phyloP scores from a whole-genome alignment of 2,113 vertebrate genomes.

The Nettapus auritus region DNA sequence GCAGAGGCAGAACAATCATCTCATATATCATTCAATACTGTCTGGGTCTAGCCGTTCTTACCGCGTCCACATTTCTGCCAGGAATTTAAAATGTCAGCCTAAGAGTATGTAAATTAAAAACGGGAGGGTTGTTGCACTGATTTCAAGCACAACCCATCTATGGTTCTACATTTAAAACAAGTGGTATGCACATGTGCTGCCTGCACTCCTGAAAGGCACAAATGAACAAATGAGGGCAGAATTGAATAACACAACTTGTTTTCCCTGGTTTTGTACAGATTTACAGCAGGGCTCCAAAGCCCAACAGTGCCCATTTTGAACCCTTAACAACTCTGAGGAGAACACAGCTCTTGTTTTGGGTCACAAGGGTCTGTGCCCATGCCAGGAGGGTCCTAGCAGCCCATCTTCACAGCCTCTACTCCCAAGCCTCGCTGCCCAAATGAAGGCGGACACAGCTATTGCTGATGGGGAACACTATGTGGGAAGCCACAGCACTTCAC shows the following conservation, averaged over 20 bases:
- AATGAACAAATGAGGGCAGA: background rate
- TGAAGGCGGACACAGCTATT: background rate
- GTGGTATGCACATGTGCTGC: background rate
- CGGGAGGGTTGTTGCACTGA: background rate
- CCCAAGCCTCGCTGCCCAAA: background rate
- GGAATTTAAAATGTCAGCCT: conserved; percentile 64
- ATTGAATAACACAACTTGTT: background rate
- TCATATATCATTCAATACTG: conserved; percentile 76
- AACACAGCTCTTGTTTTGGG: background rate
- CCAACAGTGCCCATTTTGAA: background rate
- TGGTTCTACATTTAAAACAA: background rate
- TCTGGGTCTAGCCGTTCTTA: conserved; percentile 61
- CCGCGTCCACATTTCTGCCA: conserved; percentile 61
- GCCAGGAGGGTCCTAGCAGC: background rate
- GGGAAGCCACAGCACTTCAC: background rate
- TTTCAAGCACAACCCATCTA: conserved; percentile 51
- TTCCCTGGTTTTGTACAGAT: background rate
- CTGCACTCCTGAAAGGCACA: background rate
- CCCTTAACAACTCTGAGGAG: background rate
- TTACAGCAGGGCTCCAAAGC: background rate
- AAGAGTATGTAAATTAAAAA: conserved; percentile 43
- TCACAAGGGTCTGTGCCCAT: background rate
- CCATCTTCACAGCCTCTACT: background rate
- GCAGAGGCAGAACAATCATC: conserved; percentile 69
- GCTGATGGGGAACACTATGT: background rate